phyloP scores from a whole-genome alignment of 2,113 vertebrate species.

The Malaclemys terrapin region DNA sequence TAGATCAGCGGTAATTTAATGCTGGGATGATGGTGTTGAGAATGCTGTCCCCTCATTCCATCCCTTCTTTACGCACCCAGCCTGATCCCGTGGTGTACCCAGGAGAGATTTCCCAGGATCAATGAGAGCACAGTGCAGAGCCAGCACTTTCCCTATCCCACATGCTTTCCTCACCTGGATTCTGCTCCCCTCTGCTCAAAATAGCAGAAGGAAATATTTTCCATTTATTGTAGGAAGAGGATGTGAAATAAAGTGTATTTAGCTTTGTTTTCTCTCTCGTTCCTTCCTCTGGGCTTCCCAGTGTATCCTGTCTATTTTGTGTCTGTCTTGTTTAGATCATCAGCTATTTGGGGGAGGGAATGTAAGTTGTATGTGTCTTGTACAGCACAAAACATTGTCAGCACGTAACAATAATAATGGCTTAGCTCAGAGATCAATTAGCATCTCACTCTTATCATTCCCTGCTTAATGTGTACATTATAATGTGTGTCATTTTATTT shows the following conservation, averaged over 20 bases:
- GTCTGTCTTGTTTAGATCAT: not conserved
- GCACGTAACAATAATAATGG: not conserved
- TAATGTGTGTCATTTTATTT: not conserved
- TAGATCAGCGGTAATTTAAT: not conserved
- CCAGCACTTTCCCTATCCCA: not conserved
- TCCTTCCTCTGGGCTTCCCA: slow-evolving; percentile 5
- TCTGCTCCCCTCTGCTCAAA: not conserved
- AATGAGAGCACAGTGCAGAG: not conserved
- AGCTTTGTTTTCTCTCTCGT: not conserved
- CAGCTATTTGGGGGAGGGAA: not conserved
- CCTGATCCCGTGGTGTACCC: not conserved
- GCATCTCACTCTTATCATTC: not conserved
- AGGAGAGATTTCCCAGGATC: not conserved
- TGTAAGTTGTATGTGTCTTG: not conserved
- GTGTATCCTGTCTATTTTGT: not conserved
- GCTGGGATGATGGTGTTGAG: not conserved
- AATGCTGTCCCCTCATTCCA: not conserved
- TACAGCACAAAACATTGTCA: not conserved
- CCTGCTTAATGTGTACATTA: not conserved
- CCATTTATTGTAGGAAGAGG: not conserved
- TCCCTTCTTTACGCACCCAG: not conserved
- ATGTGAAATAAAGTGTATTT: not conserved
- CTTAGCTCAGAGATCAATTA: not conserved
- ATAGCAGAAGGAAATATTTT: not conserved
- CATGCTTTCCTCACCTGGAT: not conserved